phyloP scores from a whole-genome alignment of 2,797 vertebrate genomes.

The Myoxocephalus aenaeus region DNA sequence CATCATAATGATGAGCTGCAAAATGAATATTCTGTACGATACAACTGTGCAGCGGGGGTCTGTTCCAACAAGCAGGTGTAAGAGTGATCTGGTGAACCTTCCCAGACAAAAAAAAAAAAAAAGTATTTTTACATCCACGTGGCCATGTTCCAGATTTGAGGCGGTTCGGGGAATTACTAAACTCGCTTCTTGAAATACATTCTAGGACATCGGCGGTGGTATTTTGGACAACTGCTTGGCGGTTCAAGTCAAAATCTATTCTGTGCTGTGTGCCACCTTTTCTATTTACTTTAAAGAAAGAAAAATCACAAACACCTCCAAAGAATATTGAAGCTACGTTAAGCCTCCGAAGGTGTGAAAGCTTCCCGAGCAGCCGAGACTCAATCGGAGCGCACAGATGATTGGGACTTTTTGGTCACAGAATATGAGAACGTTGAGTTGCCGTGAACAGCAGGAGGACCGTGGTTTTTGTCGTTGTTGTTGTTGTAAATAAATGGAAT shows the following conservation, averaged over 20 bases:
- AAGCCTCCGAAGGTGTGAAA: neutral
- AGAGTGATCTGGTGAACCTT: neutral
- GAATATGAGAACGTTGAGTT: neutral
- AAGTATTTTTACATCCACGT: constrained; percentile 12
- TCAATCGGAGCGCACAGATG: neutral
- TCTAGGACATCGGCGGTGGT: constrained; percentile 19
- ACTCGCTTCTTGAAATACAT: constrained; percentile 26
- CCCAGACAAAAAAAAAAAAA: neutral
- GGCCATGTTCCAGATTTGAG: constrained; percentile 16
- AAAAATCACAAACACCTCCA: neutral
- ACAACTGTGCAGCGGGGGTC: neutral
- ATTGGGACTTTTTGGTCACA: neutral
- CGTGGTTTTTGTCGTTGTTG: neutral
- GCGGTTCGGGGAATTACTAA: constrained; percentile 17
- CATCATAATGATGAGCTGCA: constrained; percentile 23
- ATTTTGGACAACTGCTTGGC: constrained; percentile 19
- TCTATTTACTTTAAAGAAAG: neutral
- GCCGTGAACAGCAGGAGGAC: constrained; percentile 10
- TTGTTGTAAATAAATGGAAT: constrained; percentile 1
- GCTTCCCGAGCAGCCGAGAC: neutral
- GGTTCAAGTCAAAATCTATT: constrained; percentile 7
- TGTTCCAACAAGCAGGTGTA: neutral
- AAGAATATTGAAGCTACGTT: neutral
- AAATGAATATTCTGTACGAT: neutral
- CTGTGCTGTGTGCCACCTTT: neutral